These are phyloP conservation scores for Caenorhabditis macrosperma DNA, from an alignment of 2,888 invertebrate genomes.

Conservation along the genomic window DNA sequence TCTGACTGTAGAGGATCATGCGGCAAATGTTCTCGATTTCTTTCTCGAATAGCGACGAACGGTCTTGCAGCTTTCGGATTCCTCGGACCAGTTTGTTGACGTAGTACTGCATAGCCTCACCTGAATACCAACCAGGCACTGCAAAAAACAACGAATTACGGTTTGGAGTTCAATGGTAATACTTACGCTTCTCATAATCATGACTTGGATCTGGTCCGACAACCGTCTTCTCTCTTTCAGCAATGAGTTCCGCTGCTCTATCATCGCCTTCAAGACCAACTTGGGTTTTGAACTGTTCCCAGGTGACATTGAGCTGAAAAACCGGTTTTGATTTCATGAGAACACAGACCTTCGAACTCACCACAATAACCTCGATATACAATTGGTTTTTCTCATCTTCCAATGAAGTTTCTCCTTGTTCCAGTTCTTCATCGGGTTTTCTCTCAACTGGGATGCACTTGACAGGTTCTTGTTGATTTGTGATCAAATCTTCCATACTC, in stretches of 20 bases:
- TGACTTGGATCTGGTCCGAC: conserved; percentile 14
- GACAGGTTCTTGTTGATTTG: background rate
- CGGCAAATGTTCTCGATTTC: conserved; percentile 23
- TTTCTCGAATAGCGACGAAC: conserved; percentile 11
- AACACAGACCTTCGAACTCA: background rate
- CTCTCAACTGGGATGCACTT: conserved; percentile 23
- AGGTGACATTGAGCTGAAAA: conserved; percentile 29
- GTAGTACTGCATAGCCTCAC: conserved; percentile 38
- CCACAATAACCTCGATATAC: conserved; percentile 37
- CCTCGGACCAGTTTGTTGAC: conserved; percentile 40
- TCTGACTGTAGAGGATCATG: conserved; percentile 25
- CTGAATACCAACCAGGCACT: conserved; percentile 43
- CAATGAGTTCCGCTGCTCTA: background rate
- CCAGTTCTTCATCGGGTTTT: background rate
- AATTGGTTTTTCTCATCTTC: background rate
- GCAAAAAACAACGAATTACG: conserved; percentile 4
- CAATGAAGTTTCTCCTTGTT: background rate
- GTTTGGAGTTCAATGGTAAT: background rate
- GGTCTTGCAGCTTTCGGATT: conserved; percentile 37
- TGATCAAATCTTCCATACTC: background rate
- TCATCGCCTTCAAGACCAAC: conserved; percentile 14
- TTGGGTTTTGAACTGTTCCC: conserved; percentile 6
- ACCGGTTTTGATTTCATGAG: background rate
- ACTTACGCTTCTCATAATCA: conserved; percentile 31
- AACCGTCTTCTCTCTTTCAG: conserved; percentile 9